Conservation (phyloP, 1,140 invertebrate species). For the Prorops nasuta region DNA sequence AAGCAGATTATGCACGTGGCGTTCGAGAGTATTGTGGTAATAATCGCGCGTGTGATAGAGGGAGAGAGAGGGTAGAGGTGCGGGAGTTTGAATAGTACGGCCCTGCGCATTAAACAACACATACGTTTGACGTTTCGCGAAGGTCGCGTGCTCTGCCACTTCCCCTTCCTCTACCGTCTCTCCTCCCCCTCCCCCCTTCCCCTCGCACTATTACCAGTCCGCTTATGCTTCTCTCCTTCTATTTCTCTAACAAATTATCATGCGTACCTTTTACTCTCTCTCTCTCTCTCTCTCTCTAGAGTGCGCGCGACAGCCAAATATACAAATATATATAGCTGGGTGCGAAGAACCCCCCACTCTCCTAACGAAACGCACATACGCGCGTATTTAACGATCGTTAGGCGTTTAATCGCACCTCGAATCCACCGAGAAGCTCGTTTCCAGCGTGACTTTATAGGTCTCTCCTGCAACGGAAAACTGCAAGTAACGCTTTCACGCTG, state of each 20-base stretch:
- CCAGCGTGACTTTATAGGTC: too few species aligned
- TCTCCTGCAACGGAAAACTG: too few species aligned
- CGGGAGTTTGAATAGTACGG: constrained; percentile 13
- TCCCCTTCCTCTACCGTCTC: constrained; percentile 6
- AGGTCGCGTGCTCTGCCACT: constrained; percentile 31
- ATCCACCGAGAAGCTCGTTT: too few species aligned
- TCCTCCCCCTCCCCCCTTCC: constrained; percentile 13
- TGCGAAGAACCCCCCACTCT: too few species aligned
- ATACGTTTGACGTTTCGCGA: constrained; percentile 36
- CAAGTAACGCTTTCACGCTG: too few species aligned
- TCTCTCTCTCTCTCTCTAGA: constrained; percentile 12
- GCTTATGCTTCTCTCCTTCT: not conserved
- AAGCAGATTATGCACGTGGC: too few species aligned
- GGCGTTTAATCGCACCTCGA: constrained; percentile 29
- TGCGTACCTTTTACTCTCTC: constrained; percentile 3
- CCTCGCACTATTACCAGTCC: not conserved
- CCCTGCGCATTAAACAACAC: constrained; percentile 30
- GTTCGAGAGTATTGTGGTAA: too few species aligned
- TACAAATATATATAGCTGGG: constrained; percentile 9
- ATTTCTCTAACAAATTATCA: constrained; percentile 7
- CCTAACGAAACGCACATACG: not conserved
- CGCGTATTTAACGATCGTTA: constrained; percentile 34
- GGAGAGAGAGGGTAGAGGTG: not conserved
- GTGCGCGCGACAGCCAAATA: constrained; percentile 14
- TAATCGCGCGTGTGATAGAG: too few species aligned